These are phyloP conservation scores for Sesia apiformis DNA, from an alignment of 2,888 invertebrate genomes.

Conservation along the genomic window DNA sequence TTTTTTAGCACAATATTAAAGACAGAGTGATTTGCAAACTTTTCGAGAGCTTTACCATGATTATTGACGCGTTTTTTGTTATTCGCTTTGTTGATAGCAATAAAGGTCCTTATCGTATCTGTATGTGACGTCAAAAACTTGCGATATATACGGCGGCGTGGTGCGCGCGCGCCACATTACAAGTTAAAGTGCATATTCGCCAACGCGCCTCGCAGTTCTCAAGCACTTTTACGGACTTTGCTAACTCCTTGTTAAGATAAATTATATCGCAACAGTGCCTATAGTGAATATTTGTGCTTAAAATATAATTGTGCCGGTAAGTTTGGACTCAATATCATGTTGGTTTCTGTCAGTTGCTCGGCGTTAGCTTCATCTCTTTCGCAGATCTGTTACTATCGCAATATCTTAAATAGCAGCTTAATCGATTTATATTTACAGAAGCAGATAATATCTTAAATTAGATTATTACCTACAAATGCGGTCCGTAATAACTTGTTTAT, in stretches of 20 bases:
- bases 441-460: no score
- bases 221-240: slow-evolving; percentile 25
- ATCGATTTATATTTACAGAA: no score
- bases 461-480: no score
- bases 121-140: slow-evolving; percentile 45
- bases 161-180: slow-evolving; percentile 55
- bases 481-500: no score
- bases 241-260: slow-evolving; percentile 10
- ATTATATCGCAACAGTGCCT: slow-evolving; percentile 32
- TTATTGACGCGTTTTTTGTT: slow-evolving; percentile 22
- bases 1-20: no score
- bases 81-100: slow-evolving; percentile 21
- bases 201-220: slow-evolving; percentile 34
- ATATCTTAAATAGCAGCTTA: no score
- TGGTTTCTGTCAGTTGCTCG: no score
- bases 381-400: no score
- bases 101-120: slow-evolving; percentile 17
- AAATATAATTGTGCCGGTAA: slow-evolving; percentile 31
- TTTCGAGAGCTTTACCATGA: background rate
- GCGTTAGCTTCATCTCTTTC: no score
- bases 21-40: background rate
- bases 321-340: slow-evolving; percentile 5
- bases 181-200: slow-evolving; percentile 40
- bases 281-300: slow-evolving; percentile 38
- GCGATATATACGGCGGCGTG: slow-evolving; percentile 50